Conservation (phyloP, 2,888 invertebrate species). For the Spisula solida region DNA sequence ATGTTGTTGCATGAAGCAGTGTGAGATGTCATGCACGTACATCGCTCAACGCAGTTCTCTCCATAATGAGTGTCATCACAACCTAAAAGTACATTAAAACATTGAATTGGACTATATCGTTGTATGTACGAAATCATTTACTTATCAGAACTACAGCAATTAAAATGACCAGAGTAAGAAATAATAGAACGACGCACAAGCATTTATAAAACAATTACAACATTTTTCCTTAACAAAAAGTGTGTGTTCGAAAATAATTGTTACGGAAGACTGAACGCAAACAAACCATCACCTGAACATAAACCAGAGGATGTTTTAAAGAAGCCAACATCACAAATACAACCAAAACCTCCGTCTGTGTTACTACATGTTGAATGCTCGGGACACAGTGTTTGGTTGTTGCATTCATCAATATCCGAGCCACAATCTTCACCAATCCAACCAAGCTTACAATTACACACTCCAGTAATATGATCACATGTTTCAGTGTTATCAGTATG, state of each 20-base stretch:
- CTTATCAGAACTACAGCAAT: background rate
- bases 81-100: background rate
- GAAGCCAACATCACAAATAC: background rate
- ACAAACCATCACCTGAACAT: background rate
- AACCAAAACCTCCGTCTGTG: background rate
- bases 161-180: background rate
- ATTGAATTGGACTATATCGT: background rate
- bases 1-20: background rate
- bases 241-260: background rate
- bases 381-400: background rate
- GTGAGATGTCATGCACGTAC: background rate
- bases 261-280: background rate
- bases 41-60: background rate
- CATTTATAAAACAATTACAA: background rate
- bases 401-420: constrained; percentile 68
- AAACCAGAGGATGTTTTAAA: background rate
- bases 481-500: constrained; percentile 51
- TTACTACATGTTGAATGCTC: background rate
- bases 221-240: background rate
- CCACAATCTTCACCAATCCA: constrained; percentile 85
- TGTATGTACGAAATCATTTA: background rate
- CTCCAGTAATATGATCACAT: constrained; percentile 86
- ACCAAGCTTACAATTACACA: constrained; percentile 85
- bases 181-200: background rate
- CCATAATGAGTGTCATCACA: background rate